Evolutionary conservation across 2,113 vertebrate genomes (phyloP).

Genomic region (Antechinus flavipes): DNA sequence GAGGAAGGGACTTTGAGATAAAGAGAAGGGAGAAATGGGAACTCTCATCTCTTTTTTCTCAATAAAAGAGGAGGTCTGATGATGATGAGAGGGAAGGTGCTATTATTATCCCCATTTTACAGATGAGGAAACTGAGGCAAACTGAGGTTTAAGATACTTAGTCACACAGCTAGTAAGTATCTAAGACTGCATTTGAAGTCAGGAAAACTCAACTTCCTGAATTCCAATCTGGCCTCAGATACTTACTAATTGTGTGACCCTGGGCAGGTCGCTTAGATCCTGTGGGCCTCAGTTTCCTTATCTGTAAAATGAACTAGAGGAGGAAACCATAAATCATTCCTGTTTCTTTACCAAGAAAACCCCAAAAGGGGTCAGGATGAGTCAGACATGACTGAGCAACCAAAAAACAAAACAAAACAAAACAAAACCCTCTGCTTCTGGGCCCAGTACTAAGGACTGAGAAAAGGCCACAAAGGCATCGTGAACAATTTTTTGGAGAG

Average conservation of each 20-base stretch:
- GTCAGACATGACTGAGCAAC: background rate
- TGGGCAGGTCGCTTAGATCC: background rate
- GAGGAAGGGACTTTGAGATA: background rate
- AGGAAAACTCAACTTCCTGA: background rate
- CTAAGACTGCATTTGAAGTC: too few species aligned
- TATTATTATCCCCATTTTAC: too few species aligned
- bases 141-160: too few species aligned
- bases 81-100: background rate
- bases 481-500: background rate
- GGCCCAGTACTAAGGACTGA: background rate
- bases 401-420: background rate
- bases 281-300: background rate
- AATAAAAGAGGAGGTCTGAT: background rate
- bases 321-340: background rate
- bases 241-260: background rate
- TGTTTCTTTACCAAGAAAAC: background rate
- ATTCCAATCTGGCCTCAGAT: background rate
- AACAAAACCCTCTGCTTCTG: background rate
- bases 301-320: background rate
- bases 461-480: background rate
- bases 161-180: too few species aligned
- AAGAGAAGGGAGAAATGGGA: background rate
- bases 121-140: too few species aligned
- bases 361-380: background rate
- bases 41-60: background rate